These are phyloP conservation scores for Amphipyra tragopoginis DNA, from an alignment of 2,888 invertebrate species.

Conservation along the genomic window DNA sequence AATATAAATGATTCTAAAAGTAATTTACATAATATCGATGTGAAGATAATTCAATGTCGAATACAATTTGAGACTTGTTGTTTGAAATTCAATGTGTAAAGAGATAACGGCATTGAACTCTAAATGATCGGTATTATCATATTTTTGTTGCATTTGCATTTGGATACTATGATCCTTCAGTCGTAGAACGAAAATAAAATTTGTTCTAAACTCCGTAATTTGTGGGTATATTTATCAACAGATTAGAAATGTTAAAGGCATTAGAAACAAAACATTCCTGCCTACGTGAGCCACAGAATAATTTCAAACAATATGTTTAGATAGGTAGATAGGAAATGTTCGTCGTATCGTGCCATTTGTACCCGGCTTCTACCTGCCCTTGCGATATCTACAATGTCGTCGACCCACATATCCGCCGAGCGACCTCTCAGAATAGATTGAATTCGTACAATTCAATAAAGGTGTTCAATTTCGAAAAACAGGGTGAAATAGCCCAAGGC, in stretches of 20 bases:
- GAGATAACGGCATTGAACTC: conserved; percentile 56
- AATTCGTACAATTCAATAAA: conserved; percentile 61
- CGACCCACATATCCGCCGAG: conserved; percentile 56
- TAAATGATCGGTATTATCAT: conserved; percentile 40
- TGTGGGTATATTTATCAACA: not conserved
- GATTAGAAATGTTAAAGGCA: conserved; percentile 4
- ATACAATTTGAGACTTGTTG: conserved; percentile 54
- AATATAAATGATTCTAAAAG: conserved; percentile 58
- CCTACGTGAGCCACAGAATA: conserved; percentile 31
- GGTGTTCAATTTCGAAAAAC: conserved; percentile 59
- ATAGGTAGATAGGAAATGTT: conserved; percentile 48
- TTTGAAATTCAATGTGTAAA: conserved; percentile 53
- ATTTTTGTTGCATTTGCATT: conserved; percentile 31
- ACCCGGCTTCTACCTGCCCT: conserved; percentile 52
- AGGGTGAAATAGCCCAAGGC: conserved; percentile 22
- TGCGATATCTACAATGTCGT: conserved; percentile 55
- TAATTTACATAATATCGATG: conserved; percentile 67
- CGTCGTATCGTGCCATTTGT: conserved; percentile 48
- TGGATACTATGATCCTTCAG: conserved; percentile 20
- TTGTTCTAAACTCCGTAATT: conserved; percentile 6
- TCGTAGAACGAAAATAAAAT: not conserved
- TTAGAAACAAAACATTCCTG: conserved; percentile 20
- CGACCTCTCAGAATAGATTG: conserved; percentile 60
- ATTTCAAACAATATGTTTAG: conserved; percentile 40
- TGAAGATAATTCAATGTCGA: conserved; percentile 62